These are phyloP conservation scores for Capra hircus DNA, from an alignment of 2,113 vertebrate species.

Conservation along the genomic window DNA sequence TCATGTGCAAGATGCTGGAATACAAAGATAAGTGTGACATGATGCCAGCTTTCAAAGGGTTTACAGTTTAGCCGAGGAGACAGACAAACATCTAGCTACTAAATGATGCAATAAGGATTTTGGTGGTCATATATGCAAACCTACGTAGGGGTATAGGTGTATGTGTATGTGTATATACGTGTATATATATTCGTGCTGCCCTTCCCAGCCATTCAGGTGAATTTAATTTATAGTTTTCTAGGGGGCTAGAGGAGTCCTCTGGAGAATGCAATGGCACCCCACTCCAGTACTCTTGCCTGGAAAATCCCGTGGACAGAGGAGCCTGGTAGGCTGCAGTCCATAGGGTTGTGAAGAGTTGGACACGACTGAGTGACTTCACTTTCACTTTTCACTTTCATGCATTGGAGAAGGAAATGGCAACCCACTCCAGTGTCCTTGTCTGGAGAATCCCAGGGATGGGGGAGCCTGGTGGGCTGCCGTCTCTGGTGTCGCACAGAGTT, in stretches of 20 bases:
- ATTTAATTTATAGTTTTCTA: background rate
- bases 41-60: background rate
- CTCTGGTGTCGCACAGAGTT: accelerated
- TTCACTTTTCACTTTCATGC: no score
- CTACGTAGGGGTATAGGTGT: accelerated
- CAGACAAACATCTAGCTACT: background rate
- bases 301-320: no score
- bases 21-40: background rate
- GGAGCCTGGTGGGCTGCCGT: no score
- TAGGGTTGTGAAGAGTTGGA: no score
- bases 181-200: background rate
- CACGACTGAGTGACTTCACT: no score
- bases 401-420: no score
- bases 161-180: background rate
- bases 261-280: no score
- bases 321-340: no score
- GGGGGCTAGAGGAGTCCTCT: accelerated
- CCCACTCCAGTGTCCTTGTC: no score
- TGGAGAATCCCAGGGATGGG: accelerated
- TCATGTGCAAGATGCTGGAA: background rate
- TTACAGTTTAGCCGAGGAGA: background rate
- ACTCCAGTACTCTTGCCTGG: no score
- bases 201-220: background rate
- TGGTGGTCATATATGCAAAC: background rate
- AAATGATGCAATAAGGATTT: background rate